These are phyloP conservation scores for Hirundichthys speculiger DNA, from an alignment of 2,113 vertebrate genomes.

Conservation along the genomic window DNA sequence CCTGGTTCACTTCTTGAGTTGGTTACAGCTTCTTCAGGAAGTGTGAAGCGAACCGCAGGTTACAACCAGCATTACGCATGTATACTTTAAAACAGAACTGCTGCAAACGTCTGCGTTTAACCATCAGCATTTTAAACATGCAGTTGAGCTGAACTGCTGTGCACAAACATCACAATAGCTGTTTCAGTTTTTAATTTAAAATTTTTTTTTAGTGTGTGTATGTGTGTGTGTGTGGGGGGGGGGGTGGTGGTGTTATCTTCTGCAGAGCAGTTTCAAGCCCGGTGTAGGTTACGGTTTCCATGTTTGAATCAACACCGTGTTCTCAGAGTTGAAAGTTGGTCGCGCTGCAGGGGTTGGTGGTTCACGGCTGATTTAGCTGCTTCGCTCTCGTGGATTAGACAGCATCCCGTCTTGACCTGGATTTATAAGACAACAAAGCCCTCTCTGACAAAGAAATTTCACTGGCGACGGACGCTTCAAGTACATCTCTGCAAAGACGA, in stretches of 20 bases:
- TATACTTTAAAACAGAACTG: not conserved
- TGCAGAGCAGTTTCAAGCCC: constrained; percentile 18
- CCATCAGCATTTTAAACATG: not conserved
- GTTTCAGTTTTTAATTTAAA: not conserved
- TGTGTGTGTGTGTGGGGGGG: too few species aligned
- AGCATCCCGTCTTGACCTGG: constrained; percentile 68
- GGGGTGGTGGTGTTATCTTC: too few species aligned
- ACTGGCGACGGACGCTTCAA: not conserved
- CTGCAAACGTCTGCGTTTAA: not conserved
- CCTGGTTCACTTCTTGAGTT: constrained; percentile 20
- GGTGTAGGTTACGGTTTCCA: constrained; percentile 14
- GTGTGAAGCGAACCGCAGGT: constrained; percentile 11
- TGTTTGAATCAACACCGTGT: constrained; percentile 20
- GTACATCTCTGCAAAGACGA: not conserved
- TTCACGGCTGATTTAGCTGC: constrained; percentile 54
- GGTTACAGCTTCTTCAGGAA: constrained; percentile 21
- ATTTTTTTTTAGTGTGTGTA: constrained; percentile 1
- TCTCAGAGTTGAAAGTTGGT: constrained; percentile 25
- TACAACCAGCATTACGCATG: not conserved
- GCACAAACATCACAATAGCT: too few species aligned
- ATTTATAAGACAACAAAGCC: constrained; percentile 38
- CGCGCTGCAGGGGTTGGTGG: constrained; percentile 36
- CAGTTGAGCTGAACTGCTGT: too few species aligned
- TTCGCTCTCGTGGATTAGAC: constrained; percentile 57
- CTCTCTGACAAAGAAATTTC: constrained; percentile 43